Percentiles rank a stretch among this genome's conserved stretches.
Evolutionary conservation across 2,797 vertebrate species (phyloP).

Genomic region (Pantherophis alleghaniensis): DNA sequence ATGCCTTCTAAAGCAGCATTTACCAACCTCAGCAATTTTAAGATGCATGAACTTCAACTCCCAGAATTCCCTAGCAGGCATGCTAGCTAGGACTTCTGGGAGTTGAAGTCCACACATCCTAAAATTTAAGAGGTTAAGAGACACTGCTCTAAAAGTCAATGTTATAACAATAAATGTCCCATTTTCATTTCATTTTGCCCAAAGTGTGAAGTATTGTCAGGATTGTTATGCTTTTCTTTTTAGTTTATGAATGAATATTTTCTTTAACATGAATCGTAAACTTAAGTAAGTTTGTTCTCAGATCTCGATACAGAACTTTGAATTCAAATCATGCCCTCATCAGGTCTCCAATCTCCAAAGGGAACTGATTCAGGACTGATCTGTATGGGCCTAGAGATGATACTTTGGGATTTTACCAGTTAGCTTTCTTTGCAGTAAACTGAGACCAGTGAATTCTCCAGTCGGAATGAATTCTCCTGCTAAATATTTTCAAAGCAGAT

Average conservation of each 20-base stretch:
- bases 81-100: neutral
- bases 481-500: constrained; percentile 10
- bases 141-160: neutral
- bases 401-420: neutral
- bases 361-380: neutral
- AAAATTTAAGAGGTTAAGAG: neutral
- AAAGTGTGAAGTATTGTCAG: neutral
- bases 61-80: neutral
- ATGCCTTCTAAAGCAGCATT: neutral
- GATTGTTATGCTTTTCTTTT: neutral
- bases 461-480: neutral
- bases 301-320: neutral
- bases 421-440: neutral
- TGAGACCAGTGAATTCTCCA: neutral
- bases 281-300: neutral
- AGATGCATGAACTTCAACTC: neutral
- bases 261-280: neutral
- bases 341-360: neutral
- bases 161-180: neutral
- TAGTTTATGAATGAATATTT: neutral
- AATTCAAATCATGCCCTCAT: neutral
- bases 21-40: neutral
- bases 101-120: neutral
- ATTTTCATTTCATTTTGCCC: neutral
- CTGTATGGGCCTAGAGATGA: neutral